Percentiles rank a stretch among this genome's conserved stretches.
Conservation (phyloP, 2,888 invertebrate species). For the Ommatoiulus sabulosus region DNA sequence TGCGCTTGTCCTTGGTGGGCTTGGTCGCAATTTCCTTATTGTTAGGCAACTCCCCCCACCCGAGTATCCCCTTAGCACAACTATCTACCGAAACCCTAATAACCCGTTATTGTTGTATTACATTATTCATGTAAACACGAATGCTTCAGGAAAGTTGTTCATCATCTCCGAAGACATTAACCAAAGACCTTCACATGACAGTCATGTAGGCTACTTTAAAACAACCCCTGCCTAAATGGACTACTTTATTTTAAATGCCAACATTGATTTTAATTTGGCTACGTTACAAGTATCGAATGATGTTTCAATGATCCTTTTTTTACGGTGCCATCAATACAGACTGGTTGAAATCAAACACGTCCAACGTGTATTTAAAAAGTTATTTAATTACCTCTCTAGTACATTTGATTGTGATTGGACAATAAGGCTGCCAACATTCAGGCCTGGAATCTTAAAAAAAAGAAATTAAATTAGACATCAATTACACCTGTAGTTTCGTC, state of each 20-base stretch:
- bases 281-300: background rate
- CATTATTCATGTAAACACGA: background rate
- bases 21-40: slow-evolving; percentile 21
- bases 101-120: slow-evolving; percentile 40
- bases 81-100: background rate
- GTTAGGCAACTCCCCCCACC: background rate
- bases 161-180: background rate
- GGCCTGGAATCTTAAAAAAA: background rate
- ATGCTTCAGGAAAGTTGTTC: background rate
- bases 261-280: background rate
- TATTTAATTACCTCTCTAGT: slow-evolving; percentile 81
- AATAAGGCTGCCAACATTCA: slow-evolving; percentile 80
- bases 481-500: background rate
- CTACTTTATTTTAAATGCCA: background rate
- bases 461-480: background rate
- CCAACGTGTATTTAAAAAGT: background rate
- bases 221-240: background rate
- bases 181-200: slow-evolving; percentile 6
- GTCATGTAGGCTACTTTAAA: slow-evolving; percentile 8
- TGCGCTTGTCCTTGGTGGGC: background rate
- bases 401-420: slow-evolving; percentile 91
- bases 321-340: background rate
- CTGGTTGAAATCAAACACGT: background rate
- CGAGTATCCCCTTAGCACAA: background rate
- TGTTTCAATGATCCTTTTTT: background rate